Evolutionary conservation across 2,113 vertebrate genomes (phyloP).

Genomic region (Cebidichthys violaceus): DNA sequence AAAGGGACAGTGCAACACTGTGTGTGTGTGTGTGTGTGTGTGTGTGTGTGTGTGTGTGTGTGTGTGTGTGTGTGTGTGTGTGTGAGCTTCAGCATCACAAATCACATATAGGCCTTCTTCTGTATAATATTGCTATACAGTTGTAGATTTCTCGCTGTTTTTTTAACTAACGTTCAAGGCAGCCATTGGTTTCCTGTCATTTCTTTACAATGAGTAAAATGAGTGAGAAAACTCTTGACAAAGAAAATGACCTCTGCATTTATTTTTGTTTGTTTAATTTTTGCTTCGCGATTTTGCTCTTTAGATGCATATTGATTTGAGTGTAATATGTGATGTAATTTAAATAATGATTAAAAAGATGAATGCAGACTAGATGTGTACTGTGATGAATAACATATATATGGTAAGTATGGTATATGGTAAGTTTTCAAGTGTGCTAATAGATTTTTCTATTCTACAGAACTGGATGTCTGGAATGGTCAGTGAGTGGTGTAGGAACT

Average conservation of each 20-base stretch:
- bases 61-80: not conserved
- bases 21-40: no score
- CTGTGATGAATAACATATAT: not conserved
- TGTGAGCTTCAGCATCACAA: not conserved
- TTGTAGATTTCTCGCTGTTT: not conserved
- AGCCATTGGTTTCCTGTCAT: no score
- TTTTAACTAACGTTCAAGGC: not conserved
- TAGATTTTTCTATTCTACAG: not conserved
- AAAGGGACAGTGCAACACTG: not conserved
- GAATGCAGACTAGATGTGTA: not conserved
- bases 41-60: not conserved
- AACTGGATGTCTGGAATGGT: not conserved
- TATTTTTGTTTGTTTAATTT: not conserved
- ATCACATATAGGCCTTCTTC: no score
- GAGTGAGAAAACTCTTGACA: not conserved
- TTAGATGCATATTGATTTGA: not conserved
- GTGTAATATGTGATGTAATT: not conserved
- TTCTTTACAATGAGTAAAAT: not conserved
- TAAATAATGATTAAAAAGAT: not conserved
- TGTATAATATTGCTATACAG: not conserved
- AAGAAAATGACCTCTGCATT: not conserved
- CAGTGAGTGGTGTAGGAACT: not conserved
- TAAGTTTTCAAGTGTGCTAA: not conserved
- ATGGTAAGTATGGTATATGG: not conserved
- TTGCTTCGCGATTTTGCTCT: not conserved